Evolutionary conservation across 2,888 invertebrate species (phyloP).

Genomic region (Ariolimax columbianus): DNA sequence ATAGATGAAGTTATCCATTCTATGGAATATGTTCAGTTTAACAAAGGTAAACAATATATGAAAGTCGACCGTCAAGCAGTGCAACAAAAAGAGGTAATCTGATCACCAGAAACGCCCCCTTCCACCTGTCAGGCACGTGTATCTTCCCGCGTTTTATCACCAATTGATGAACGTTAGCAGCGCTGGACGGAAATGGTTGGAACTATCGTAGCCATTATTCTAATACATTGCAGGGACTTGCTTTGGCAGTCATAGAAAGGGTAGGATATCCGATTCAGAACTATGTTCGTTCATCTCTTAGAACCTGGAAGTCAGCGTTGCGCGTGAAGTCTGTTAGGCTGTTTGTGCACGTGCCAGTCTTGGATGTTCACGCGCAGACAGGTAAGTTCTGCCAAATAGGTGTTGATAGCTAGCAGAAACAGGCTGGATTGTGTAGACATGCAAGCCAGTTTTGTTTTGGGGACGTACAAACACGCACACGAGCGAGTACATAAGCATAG

Average conservation of each 20-base stretch:
- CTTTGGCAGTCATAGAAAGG: not conserved
- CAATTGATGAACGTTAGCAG: not conserved
- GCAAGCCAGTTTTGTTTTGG: not conserved
- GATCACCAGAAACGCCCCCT: not conserved
- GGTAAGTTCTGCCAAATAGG: not conserved
- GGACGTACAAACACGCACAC: not conserved
- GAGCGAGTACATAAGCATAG: not conserved
- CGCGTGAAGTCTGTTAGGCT: constrained; percentile 6
- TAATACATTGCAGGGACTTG: not conserved
- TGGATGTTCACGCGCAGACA: not conserved
- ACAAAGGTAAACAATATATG: not conserved
- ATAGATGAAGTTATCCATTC: too few relatives aligned
- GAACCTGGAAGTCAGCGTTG: not conserved
- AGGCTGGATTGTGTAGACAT: not conserved
- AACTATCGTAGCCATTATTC: not conserved
- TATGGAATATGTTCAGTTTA: too few relatives aligned
- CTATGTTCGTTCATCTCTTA: not conserved
- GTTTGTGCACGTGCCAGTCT: not conserved
- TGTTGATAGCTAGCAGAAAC: not conserved
- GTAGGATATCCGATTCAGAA: not conserved
- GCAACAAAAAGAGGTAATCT: not conserved
- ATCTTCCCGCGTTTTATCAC: not conserved
- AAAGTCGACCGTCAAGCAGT: not conserved
- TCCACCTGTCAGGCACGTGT: not conserved
- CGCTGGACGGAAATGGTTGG: not conserved